Conservation (phyloP, 2,113 vertebrate genomes). For the Etheostoma cragini region DNA sequence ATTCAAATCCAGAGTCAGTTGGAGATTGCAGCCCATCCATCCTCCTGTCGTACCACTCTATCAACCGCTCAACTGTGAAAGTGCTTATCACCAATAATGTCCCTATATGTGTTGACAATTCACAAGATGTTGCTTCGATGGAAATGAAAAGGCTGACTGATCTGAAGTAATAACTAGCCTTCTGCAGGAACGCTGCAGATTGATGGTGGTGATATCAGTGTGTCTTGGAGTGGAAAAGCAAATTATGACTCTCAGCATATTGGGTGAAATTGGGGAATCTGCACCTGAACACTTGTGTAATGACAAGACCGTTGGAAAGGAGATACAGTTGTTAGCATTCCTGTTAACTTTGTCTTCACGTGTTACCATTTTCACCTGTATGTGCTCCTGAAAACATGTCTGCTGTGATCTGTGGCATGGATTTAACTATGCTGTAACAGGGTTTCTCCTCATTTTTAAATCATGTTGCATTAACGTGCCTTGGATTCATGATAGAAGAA, state of each 20-base stretch:
- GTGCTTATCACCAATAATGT: conserved; percentile 62
- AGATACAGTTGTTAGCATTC: conserved; percentile 29
- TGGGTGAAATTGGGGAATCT: conserved; percentile 39
- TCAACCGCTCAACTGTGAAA: conserved; percentile 55
- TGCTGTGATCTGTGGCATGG: neutral
- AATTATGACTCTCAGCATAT: conserved; percentile 63
- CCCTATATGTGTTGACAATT: conserved; percentile 49
- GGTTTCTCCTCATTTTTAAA: neutral
- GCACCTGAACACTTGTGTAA: conserved; percentile 32
- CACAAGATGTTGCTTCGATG: conserved; percentile 37
- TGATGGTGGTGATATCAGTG: conserved; percentile 66
- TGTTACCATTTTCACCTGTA: neutral
- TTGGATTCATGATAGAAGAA: neutral
- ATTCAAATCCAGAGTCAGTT: neutral
- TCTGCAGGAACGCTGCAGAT: conserved; percentile 41
- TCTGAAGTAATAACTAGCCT: conserved; percentile 57
- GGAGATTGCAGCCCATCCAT: conserved; percentile 41
- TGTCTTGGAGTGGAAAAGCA: conserved; percentile 67
- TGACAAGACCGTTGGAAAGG: neutral
- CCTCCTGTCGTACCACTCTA: conserved; percentile 19
- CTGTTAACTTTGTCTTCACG: conserved; percentile 15
- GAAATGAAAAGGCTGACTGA: conserved; percentile 60
- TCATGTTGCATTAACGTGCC: neutral
- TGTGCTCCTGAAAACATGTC: neutral
- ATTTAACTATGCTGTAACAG: neutral